Base-by-base conservation (phyloP, 2,797 vertebrate species). In the Philypnodon macrostomus region DNA sequence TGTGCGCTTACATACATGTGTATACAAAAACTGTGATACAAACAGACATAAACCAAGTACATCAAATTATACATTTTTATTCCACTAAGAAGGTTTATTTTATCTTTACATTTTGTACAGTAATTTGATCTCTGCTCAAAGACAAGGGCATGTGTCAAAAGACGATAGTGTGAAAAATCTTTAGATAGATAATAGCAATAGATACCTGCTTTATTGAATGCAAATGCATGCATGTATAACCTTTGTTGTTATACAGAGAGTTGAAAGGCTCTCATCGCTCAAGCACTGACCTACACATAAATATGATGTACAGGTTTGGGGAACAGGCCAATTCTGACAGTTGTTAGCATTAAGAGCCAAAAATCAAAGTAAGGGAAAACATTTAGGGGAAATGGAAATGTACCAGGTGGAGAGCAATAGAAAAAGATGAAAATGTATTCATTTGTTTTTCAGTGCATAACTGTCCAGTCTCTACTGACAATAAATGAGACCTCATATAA, bases 141-240 rank as follows among this genome's bases (percentile, higher is more conserved):
- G 68, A 57, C 47, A 26, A 38, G 60, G 35, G 73, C 54, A 73
- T 52, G 52, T 77, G 78, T 78, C 80, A 83, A 68, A 84, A 67
- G 48, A 62, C n/a, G 38, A 32, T 16, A 15, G 12, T 8, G 29
- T n/a, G 7, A 5, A 21, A 34, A 12, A 67, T 53, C 57, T 67
- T 59, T 63, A 63, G 44, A 47, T 23, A 35, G 2, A 35, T 15
- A 35, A 34, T 18, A 19, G 12, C 47, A 17, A 59, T 44, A 67
- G 49, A 71, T 70, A 68, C 63, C 51, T 55, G 55, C 67, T 70
- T 70, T 87, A 69, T 56, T 71, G 66, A 84, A 88, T 89, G 87
- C 85, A 90, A 91, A 91, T 90, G 77, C 71, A 91, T 90, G 86
- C 88, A 74, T 74, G 84, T 77, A 70, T 90, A 89, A 90, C 90